A percentile compares a stretch with the other conserved stretches of the same genome.
Evolutionary conservation across 1,140 invertebrate genomes (phyloP).

Genomic region (Heliconius melpomene): DNA sequence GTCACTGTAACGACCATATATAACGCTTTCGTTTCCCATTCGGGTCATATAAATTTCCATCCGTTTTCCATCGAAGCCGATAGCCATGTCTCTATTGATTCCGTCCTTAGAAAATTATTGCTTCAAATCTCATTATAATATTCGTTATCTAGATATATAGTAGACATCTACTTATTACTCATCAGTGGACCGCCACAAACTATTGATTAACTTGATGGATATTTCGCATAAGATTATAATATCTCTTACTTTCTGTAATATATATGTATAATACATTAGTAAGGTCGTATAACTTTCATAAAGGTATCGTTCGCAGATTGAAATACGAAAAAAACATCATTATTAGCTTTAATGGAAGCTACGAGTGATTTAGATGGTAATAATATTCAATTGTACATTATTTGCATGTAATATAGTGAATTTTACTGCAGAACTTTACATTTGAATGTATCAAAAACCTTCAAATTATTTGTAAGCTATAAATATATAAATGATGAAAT

Average conservation of each 20-base stretch:
- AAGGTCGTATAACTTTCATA: neutral
- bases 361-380: neutral
- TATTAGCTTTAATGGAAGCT: constrained; percentile 8
- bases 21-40: constrained; percentile 35
- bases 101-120: constrained; percentile 30
- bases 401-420: neutral
- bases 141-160: constrained; percentile 15
- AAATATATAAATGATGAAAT: too few species aligned
- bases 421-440: neutral
- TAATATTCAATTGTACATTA: neutral
- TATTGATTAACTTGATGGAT: constrained; percentile 7
- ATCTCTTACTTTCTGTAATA: neutral
- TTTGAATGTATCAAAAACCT: neutral
- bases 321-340: neutral
- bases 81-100: constrained; percentile 29
- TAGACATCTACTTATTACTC: neutral
- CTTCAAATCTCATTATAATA: constrained; percentile 25
- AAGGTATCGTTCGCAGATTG: neutral
- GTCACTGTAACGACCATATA: constrained; percentile 36
- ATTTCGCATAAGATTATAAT: neutral
- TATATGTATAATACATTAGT: neutral
- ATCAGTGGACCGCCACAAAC: constrained; percentile 1
- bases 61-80: constrained; percentile 30
- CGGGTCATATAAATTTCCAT: constrained; percentile 38
- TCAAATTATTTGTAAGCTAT: too few species aligned